These are phyloP conservation scores for Cryptophagus acutangulus DNA, from an alignment of 2,888 invertebrate genomes.

Conservation along the genomic window DNA sequence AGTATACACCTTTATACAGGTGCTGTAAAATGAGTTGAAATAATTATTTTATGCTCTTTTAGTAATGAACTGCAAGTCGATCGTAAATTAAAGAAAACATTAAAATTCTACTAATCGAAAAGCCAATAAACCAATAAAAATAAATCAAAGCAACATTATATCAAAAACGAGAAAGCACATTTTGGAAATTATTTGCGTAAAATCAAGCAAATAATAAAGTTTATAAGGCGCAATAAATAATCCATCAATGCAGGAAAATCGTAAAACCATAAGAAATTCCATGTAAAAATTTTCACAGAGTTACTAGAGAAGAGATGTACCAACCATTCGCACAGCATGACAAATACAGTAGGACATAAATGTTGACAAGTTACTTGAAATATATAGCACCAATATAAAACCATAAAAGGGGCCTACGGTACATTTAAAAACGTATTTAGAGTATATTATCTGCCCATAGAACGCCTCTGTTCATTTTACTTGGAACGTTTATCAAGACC, in stretches of 20 bases:
- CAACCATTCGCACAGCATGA: slow-evolving; percentile 3
- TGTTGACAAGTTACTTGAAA: slow-evolving; percentile 22
- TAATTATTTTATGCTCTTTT: too few species aligned
- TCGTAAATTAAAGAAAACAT: too few species aligned
- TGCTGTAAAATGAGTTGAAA: too few species aligned
- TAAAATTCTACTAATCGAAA: too few species aligned
- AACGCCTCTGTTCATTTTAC: slow-evolving; percentile 1
- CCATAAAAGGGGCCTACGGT: slow-evolving; percentile 14
- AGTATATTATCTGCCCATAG: slow-evolving; percentile 5
- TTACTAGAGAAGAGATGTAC: slow-evolving; percentile 1
- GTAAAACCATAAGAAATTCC: neutral
- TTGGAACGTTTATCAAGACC: too few species aligned
- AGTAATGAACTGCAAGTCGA: too few species aligned
- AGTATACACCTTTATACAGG: too few species aligned
- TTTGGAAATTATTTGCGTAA: slow-evolving; percentile 4
- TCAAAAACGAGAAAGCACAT: too few species aligned
- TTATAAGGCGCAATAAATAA: slow-evolving; percentile 2
- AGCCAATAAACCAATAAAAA: too few species aligned
- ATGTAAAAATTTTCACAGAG: neutral
- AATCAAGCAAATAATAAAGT: slow-evolving; percentile 2
- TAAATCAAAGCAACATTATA: too few species aligned
- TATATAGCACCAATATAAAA: slow-evolving; percentile 19
- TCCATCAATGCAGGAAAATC: neutral
- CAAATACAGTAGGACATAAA: slow-evolving; percentile 16
- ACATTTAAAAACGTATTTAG: slow-evolving; percentile 4